Percentiles rank a stretch among this genome's conserved stretches.
phyloP scores from a whole-genome alignment of 2,888 invertebrate species.

The Thereva nobilitata region DNA sequence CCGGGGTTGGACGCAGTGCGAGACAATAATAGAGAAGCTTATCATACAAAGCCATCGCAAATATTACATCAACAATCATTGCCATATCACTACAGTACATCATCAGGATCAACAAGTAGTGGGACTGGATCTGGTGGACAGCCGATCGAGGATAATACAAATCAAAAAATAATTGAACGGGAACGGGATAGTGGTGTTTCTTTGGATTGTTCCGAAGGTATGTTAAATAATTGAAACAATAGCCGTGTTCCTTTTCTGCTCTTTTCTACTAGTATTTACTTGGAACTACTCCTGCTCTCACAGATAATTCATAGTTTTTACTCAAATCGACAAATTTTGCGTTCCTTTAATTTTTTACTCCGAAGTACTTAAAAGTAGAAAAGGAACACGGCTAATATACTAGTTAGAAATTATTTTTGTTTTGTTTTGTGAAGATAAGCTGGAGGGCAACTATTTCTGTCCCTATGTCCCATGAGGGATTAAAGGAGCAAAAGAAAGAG shows the following conservation, averaged over 20 bases:
- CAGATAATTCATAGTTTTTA: too few relatives aligned
- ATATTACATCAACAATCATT: constrained; percentile 29
- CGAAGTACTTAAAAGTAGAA: too few relatives aligned
- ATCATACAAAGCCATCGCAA: constrained; percentile 35
- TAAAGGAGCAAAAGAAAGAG: too few relatives aligned
- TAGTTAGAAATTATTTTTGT: too few relatives aligned
- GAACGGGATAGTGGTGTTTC: constrained; percentile 43
- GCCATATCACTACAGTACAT: constrained; percentile 11
- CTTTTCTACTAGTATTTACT: too few relatives aligned
- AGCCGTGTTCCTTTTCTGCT: neutral
- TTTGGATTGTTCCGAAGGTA: constrained; percentile 42
- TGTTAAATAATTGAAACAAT: neutral
- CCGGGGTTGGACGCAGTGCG: constrained; percentile 42
- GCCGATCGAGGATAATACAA: constrained; percentile 33
- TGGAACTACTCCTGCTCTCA: too few relatives aligned
- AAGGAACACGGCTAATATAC: too few relatives aligned
- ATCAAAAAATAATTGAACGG: constrained; percentile 42
- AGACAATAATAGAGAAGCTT: constrained; percentile 41
- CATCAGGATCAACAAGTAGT: constrained; percentile 15
- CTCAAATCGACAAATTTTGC: too few relatives aligned
- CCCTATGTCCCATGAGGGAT: too few relatives aligned
- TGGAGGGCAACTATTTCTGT: too few relatives aligned
- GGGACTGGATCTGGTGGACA: constrained; percentile 9
- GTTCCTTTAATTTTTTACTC: too few relatives aligned
- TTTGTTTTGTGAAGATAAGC: too few relatives aligned